Conservation (phyloP, 2,113 vertebrate species). For the Centropus bengalensis region DNA sequence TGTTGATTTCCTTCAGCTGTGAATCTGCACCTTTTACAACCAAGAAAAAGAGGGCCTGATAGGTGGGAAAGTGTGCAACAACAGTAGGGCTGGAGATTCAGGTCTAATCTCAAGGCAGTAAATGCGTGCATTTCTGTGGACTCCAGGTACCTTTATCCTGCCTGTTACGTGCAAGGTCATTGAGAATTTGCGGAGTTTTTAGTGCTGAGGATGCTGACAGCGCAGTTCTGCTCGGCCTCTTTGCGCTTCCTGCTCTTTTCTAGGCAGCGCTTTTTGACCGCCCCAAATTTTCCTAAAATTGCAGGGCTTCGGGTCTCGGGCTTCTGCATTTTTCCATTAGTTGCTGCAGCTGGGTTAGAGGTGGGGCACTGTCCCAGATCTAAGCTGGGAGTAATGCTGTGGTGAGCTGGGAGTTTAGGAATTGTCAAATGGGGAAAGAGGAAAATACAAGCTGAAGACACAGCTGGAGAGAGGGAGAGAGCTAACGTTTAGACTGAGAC, state of each 20-base stretch:
- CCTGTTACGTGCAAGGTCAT: accelerated
- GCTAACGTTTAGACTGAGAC: background rate
- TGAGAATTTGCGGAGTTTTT: background rate
- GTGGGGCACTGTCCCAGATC: background rate
- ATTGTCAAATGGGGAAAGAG: background rate
- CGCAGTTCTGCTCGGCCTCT: background rate
- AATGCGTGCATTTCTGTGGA: accelerated
- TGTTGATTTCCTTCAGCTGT: background rate
- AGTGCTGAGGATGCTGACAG: background rate
- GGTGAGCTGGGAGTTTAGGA: background rate
- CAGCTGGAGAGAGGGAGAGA: background rate
- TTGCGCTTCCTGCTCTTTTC: background rate
- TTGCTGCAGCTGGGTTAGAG: background rate
- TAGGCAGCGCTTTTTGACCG: accelerated
- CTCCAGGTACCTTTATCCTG: background rate
- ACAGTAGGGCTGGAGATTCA: background rate
- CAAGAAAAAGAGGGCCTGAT: background rate
- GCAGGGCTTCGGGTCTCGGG: background rate
- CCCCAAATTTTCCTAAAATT: background rate
- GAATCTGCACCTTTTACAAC: background rate
- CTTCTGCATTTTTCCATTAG: background rate
- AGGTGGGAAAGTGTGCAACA: accelerated
- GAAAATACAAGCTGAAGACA: background rate
- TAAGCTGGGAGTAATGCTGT: background rate
- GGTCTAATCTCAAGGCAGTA: background rate